These are phyloP conservation scores for Neotragus moschatus DNA, from an alignment of 2,113 vertebrate genomes.

Conservation along the genomic window DNA sequence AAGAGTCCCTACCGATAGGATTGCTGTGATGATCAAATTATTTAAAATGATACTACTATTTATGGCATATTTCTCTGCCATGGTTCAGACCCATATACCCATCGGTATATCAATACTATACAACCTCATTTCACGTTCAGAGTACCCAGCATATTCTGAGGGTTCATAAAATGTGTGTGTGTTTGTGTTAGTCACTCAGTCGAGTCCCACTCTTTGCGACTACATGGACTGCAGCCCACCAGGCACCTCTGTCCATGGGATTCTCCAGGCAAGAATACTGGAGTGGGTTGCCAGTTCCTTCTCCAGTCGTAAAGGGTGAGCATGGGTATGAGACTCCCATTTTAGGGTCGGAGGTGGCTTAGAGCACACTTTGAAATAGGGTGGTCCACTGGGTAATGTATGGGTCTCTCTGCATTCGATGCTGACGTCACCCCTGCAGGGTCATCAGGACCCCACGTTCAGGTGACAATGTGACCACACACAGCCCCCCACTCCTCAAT, in stretches of 20 bases:
- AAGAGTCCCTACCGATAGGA: background rate
- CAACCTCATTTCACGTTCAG: background rate
- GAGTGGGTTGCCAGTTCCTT: background rate
- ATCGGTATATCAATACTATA: background rate
- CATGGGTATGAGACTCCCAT: background rate
- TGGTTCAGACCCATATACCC: background rate
- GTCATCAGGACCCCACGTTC: background rate
- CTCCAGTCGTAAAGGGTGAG: background rate
- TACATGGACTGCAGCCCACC: background rate
- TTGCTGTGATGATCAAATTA: background rate
- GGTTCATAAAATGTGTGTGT: background rate
- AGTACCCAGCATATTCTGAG: background rate
- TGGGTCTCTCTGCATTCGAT: background rate
- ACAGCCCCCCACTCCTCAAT: background rate
- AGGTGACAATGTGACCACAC: background rate
- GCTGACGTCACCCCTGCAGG: background rate
- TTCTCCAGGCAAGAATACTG: background rate
- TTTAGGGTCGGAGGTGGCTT: background rate
- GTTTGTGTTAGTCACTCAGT: background rate
- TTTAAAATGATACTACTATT: background rate
- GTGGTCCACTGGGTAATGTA: no score
- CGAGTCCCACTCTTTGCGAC: background rate
- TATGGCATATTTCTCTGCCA: background rate
- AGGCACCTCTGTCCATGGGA: background rate
- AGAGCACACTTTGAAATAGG: background rate